phyloP scores from a whole-genome alignment of 2,797 vertebrate species.

The Sebastes reedi region DNA sequence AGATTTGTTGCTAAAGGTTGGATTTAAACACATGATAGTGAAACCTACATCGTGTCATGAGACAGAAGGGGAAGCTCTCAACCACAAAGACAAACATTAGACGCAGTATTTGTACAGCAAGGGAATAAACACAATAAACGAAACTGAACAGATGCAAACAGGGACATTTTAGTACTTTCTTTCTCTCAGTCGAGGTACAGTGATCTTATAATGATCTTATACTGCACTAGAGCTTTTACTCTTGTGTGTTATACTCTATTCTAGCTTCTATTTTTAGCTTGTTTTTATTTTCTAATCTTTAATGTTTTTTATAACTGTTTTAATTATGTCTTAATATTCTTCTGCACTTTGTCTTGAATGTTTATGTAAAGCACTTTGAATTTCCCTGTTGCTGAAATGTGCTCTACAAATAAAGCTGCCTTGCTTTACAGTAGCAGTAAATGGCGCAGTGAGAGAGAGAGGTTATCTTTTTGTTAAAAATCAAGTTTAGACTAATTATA shows the following conservation, averaged over 20 bases:
- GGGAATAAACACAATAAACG: neutral
- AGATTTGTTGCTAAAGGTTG: neutral
- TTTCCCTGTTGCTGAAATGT: rapidly evolving
- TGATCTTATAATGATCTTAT: too few species aligned
- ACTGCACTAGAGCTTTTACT: too few species aligned
- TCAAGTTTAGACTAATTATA: neutral
- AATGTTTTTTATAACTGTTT: too few species aligned
- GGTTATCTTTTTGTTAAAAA: neutral
- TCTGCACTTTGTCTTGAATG: too few species aligned
- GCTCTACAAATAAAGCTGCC: too few species aligned
- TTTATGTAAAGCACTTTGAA: too few species aligned
- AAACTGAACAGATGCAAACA: neutral
- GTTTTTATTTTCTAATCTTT: too few species aligned
- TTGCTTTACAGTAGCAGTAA: neutral
- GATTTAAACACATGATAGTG: slow-evolving; percentile 3
- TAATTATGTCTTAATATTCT: too few species aligned
- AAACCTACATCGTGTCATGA: slow-evolving; percentile 38
- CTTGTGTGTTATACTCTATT: too few species aligned
- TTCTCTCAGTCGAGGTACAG: neutral
- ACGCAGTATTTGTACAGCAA: neutral
- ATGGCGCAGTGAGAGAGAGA: slow-evolving; percentile 1
- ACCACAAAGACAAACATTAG: slow-evolving; percentile 6
- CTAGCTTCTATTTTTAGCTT: too few species aligned
- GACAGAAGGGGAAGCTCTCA: slow-evolving; percentile 46
- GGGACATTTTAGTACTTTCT: neutral